Conservation (phyloP, 2,797 vertebrate genomes). For the Sebastes hubbsi region DNA sequence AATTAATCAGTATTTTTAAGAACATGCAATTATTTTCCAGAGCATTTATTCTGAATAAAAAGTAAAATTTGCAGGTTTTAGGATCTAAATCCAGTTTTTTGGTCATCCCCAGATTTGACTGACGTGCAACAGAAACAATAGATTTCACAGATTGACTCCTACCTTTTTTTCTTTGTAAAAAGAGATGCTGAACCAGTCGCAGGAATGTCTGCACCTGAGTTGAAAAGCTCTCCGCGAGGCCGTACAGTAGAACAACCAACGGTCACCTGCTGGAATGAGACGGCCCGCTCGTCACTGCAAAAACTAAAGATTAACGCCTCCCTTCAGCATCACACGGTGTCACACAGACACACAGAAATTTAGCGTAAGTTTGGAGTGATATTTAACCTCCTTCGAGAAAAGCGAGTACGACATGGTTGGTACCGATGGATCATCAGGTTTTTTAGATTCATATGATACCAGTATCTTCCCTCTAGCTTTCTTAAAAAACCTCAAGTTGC, state of each 20-base stretch:
- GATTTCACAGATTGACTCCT: conserved; percentile 23
- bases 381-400: no score
- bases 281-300: conserved; percentile 56
- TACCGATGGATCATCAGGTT: no score
- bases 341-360: neutral
- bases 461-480: no score
- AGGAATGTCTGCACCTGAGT: conserved; percentile 41
- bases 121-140: neutral
- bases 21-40: neutral
- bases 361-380: no score
- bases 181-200: neutral
- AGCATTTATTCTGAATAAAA: neutral
- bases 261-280: conserved; percentile 66
- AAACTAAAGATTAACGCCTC: conserved; percentile 67
- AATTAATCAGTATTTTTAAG: neutral
- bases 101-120: neutral
- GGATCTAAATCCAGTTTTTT: neutral
- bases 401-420: no score
- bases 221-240: conserved; percentile 1
- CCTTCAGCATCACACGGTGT: conserved; percentile 55
- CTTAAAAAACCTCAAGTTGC: no score
- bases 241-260: conserved; percentile 25
- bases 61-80: neutral
- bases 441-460: no score
- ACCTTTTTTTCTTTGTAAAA: conserved; percentile 35